Percentiles rank a stretch among this genome's conserved stretches.
Conservation (phyloP, 2,888 invertebrate species). For the Dolichopus griseipennis region DNA sequence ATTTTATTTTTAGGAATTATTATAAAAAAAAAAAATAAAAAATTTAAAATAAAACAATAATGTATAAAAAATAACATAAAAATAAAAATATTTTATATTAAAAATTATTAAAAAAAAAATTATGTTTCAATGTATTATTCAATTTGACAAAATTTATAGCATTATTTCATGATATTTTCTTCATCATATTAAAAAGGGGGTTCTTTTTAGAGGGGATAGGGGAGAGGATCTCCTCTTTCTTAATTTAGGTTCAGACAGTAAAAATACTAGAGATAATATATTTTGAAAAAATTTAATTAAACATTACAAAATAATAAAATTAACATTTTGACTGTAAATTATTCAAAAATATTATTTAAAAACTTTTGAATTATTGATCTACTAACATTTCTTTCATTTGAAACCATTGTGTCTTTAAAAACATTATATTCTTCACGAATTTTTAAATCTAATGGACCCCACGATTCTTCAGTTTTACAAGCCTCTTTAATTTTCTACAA, state of each 20-base stretch:
- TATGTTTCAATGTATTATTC: too few species aligned
- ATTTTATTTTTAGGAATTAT: neutral
- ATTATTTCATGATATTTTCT: too few species aligned
- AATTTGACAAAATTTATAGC: too few species aligned
- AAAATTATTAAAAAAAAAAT: neutral
- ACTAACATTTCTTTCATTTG: neutral
- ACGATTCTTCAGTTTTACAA: conserved; percentile 17
- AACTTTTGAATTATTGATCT: neutral
- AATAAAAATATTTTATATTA: conserved; percentile 3
- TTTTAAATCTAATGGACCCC: conserved; percentile 25
- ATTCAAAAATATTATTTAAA: neutral
- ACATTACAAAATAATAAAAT: too few species aligned
- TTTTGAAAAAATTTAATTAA: too few species aligned
- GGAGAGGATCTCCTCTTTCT: too few species aligned
- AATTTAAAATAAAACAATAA: neutral
- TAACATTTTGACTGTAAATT: neutral
- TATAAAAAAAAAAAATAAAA: neutral
- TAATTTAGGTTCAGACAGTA: too few species aligned
- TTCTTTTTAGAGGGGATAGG: too few species aligned
- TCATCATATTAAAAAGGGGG: too few species aligned
- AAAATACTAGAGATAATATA: too few species aligned
- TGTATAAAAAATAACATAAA: neutral
- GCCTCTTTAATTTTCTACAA: conserved; percentile 23
- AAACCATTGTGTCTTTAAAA: conserved; percentile 18
- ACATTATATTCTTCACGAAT: conserved; percentile 41